Evolutionary conservation across 2,888 invertebrate genomes (phyloP), one percentile per base, ranked within the genome.

Genomic region (Branchipolynoe longqiensis): DNA sequence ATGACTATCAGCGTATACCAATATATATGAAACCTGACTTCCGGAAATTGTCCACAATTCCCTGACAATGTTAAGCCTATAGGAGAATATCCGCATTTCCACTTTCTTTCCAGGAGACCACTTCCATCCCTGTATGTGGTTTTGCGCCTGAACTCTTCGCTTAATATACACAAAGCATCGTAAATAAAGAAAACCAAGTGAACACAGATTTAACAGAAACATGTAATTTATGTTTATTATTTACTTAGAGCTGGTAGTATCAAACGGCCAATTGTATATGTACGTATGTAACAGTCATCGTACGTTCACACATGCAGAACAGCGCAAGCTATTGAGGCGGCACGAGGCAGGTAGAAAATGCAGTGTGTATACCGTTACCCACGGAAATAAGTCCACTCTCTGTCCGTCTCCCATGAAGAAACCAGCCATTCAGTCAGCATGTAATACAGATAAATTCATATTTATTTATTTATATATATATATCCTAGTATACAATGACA

Each of bases 141-240:
- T n/a, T n/a, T n/a, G n/a, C n/a, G n/a, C n/a, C n/a, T n/a, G n/a
- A n/a, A n/a, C n/a, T n/a, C n/a, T n/a, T n/a, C n/a, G n/a, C n/a
- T n/a, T n/a, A n/a, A n/a, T n/a, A n/a, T n/a, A n/a, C n/a, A n/a
- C n/a, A n/a, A n/a, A n/a, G n/a, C n/a, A n/a, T n/a, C n/a, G n/a
- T n/a, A n/a, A n/a, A n/a, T n/a, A n/a, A n/a, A n/a, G n/a, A n/a
- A n/a, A n/a, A n/a, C n/a, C n/a, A n/a, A n/a, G 31, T 14, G n/a
- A 69, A 36, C 22, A 36, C 69, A 4, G 8, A 36, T 48, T n/a
- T 41, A 78, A 78, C 78, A 78, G 78, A 78, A 78, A 78, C 78
- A 54, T 78, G 78, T 73, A 73, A 41, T n/a, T n/a, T 78, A 48
- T 78, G 41, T 78, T 78, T 78, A 78, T 78, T 78, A 78, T 54